phyloP scores from a whole-genome alignment of 1,140 invertebrate species.

The Diuraphis noxia region DNA sequence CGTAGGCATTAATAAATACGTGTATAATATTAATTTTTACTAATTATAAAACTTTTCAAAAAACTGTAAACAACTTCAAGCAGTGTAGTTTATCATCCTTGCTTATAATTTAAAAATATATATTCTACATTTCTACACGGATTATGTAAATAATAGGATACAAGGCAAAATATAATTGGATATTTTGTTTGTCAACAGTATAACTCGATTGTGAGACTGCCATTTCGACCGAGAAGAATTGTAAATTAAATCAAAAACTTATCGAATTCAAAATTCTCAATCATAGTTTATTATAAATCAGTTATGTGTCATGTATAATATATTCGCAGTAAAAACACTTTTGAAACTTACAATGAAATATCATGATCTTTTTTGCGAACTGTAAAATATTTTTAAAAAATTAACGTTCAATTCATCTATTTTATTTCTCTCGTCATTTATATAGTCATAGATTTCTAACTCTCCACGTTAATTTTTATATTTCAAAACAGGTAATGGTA shows the following conservation, averaged over 20 bases:
- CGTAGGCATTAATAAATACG: no score
- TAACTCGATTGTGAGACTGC: background rate
- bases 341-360: background rate
- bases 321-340: background rate
- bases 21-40: background rate
- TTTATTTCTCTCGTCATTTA: background rate
- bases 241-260: constrained; percentile 29
- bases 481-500: background rate
- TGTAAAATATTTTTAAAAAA: background rate
- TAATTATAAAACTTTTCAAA: background rate
- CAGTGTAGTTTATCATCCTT: background rate
- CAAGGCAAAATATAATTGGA: background rate
- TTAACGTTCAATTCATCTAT: background rate
- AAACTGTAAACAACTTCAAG: background rate
- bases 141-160: background rate
- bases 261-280: background rate
- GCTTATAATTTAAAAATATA: background rate
- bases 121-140: background rate
- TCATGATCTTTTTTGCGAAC: background rate
- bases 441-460: background rate
- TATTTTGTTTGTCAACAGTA: background rate
- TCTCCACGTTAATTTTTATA: background rate
- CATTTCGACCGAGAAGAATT: constrained; percentile 8
- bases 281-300: constrained; percentile 14
- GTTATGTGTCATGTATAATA: background rate